Conservation (phyloP, 92 coral and sea anemone genomes). For the Umimayanthus kanabou region DNA sequence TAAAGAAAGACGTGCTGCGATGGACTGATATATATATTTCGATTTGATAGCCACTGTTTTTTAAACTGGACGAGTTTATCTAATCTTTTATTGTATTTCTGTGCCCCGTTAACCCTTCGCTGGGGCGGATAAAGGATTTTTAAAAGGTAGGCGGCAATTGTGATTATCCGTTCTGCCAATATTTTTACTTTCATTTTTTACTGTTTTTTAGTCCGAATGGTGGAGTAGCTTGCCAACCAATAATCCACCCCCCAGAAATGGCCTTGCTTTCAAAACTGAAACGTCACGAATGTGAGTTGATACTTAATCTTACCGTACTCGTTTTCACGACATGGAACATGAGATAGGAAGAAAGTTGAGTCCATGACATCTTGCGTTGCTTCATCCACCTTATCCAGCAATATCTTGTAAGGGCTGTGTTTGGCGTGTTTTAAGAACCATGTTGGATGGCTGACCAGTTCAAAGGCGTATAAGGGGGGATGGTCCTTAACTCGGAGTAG, state of each 20-base stretch:
- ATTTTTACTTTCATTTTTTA: too few relatives aligned
- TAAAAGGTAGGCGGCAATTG: too few relatives aligned
- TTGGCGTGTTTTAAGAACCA: slow-evolving; percentile 75
- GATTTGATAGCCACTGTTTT: too few relatives aligned
- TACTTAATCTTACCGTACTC: slow-evolving; percentile 10
- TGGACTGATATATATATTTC: too few relatives aligned
- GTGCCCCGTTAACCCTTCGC: too few relatives aligned
- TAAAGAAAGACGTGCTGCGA: too few relatives aligned
- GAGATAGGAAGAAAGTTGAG: slow-evolving; percentile 66
- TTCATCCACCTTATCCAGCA: slow-evolving; percentile 60
- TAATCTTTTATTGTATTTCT: too few relatives aligned
- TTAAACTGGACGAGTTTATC: too few relatives aligned
- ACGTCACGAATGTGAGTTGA: not conserved
- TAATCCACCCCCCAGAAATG: not conserved
- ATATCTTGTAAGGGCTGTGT: slow-evolving; percentile 57
- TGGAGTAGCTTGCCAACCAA: not conserved
- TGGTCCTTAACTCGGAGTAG: slow-evolving; percentile 65
- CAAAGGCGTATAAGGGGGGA: slow-evolving; percentile 79
- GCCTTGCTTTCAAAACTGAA: too few relatives aligned
- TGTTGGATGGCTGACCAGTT: slow-evolving; percentile 72
- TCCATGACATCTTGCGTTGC: slow-evolving; percentile 63
- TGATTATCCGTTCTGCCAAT: too few relatives aligned
- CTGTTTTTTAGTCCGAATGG: too few relatives aligned
- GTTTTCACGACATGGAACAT: slow-evolving; percentile 27
- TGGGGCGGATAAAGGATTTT: too few relatives aligned